Percentiles rank a stretch among this genome's conserved stretches.
phyloP scores from a whole-genome alignment of 1,140 invertebrate genomes.

The Dinothrombium tinctorium region DNA sequence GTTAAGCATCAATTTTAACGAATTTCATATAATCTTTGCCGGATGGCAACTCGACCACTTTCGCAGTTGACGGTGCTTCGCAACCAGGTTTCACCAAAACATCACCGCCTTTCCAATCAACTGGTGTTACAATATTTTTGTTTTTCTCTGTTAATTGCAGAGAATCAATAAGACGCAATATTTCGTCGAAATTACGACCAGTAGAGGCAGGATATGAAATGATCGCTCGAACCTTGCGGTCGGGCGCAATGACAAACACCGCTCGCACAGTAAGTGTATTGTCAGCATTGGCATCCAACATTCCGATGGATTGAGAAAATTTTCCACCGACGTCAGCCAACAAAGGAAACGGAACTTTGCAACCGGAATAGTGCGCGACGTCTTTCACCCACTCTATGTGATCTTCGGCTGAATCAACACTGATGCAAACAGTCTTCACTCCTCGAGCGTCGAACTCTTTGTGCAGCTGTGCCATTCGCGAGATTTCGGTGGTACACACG shows the following conservation, averaged over 20 bases:
- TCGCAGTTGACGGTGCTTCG: not conserved
- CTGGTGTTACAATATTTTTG: slow-evolving; percentile 61
- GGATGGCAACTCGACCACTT: slow-evolving; percentile 3
- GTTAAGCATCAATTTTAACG: slow-evolving; percentile 1
- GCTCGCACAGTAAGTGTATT: slow-evolving; percentile 2
- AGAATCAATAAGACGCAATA: slow-evolving; percentile 63
- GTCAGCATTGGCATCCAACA: not conserved
- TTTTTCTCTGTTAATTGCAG: slow-evolving; percentile 52
- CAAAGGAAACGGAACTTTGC: slow-evolving; percentile 52
- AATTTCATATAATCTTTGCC: slow-evolving; percentile 9
- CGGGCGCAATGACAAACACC: slow-evolving; percentile 62
- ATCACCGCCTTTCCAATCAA: slow-evolving; percentile 40
- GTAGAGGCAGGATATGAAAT: slow-evolving; percentile 76
- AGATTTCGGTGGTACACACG: slow-evolving; percentile 78
- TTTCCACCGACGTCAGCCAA: slow-evolving; percentile 54
- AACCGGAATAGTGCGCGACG: slow-evolving; percentile 38
- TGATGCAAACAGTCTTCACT: slow-evolving; percentile 74
- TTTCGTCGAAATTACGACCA: slow-evolving; percentile 74
- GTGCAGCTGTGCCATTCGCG: slow-evolving; percentile 41
- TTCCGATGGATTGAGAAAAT: slow-evolving; percentile 28
- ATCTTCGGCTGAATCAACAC: slow-evolving; percentile 58
- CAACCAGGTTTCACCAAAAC: slow-evolving; percentile 7
- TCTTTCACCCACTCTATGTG: slow-evolving; percentile 63
- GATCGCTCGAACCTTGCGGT: slow-evolving; percentile 58
- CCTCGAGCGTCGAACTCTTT: slow-evolving; percentile 53